A percentile compares a stretch with the other conserved stretches of the same genome.
These are phyloP conservation scores for Octonoba sinensis DNA, from an alignment of 2,888 invertebrate species.

Conservation along the genomic window DNA sequence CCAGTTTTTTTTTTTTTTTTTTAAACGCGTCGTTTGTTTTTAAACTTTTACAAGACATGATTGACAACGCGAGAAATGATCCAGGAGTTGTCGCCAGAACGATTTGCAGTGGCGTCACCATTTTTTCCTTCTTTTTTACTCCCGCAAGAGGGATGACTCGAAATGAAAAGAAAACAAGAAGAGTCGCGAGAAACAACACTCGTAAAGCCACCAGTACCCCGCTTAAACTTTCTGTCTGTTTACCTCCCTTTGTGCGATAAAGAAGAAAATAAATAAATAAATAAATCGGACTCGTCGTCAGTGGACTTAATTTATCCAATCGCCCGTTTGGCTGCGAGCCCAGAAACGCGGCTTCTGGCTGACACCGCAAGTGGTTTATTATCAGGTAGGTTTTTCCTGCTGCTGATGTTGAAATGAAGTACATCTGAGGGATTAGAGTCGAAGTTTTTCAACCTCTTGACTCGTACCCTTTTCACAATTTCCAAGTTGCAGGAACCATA, in stretches of 20 bases:
- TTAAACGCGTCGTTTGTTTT: too few relatives aligned
- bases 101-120: conserved; percentile 17
- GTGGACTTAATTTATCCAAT: conserved; percentile 22
- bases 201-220: conserved; percentile 10
- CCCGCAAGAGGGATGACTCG: background rate
- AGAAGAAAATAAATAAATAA: conserved; percentile 21
- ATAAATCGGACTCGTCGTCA: conserved; percentile 10
- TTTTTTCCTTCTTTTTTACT: conserved; percentile 1
- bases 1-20: too few relatives aligned
- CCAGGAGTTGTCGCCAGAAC: conserved; percentile 19
- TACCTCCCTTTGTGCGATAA: background rate
- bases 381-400: conserved; percentile 8
- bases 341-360: background rate
- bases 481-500: too few relatives aligned
- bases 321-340: conserved; percentile 13
- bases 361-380: conserved; percentile 17
- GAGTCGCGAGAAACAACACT: conserved; percentile 7
- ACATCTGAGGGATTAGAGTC: too few relatives aligned
- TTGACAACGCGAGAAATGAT: background rate
- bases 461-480: too few relatives aligned
- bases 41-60: background rate
- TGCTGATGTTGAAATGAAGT: too few relatives aligned
- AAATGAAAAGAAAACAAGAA: background rate
- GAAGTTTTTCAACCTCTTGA: too few relatives aligned
- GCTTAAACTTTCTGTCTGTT: conserved; percentile 5